These are phyloP conservation scores for Andinoacara biseriatus DNA, from an alignment of 2,113 vertebrate species.

Conservation along the genomic window DNA sequence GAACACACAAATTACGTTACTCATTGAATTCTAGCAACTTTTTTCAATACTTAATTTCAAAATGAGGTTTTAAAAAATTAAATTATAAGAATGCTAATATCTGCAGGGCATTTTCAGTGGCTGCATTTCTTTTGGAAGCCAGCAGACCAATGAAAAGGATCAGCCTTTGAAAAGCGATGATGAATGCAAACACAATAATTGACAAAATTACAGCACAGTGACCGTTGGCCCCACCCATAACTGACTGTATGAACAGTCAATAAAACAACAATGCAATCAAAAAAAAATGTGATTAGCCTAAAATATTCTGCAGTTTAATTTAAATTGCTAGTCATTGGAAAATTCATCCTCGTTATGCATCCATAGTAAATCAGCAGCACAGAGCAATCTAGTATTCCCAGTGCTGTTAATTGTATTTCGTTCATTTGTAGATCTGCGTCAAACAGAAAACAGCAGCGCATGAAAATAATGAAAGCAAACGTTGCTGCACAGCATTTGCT, in stretches of 20 bases:
- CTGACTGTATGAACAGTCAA: neutral
- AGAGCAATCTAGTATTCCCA: neutral
- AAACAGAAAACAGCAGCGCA: constrained; percentile 26
- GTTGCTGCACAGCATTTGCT: constrained; percentile 10
- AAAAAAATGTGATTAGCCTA: neutral
- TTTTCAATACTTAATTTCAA: neutral
- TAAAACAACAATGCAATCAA: neutral
- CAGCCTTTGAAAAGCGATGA: neutral
- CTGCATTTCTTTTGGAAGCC: neutral
- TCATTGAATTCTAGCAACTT: neutral
- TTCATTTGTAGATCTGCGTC: neutral
- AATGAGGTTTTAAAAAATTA: neutral
- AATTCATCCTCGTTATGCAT: neutral
- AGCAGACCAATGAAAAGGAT: neutral
- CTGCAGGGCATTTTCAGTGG: neutral
- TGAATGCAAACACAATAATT: neutral
- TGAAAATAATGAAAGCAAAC: constrained; percentile 45
- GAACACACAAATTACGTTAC: neutral
- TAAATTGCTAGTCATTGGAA: neutral
- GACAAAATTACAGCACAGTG: neutral
- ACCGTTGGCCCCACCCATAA: constrained; percentile 17
- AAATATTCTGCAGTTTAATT: constrained; percentile 8
- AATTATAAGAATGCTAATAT: neutral
- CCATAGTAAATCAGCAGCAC: neutral
- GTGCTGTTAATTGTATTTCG: constrained; percentile 20